Conservation (phyloP, 2,113 vertebrate species). For the Oxyura jamaicensis region DNA sequence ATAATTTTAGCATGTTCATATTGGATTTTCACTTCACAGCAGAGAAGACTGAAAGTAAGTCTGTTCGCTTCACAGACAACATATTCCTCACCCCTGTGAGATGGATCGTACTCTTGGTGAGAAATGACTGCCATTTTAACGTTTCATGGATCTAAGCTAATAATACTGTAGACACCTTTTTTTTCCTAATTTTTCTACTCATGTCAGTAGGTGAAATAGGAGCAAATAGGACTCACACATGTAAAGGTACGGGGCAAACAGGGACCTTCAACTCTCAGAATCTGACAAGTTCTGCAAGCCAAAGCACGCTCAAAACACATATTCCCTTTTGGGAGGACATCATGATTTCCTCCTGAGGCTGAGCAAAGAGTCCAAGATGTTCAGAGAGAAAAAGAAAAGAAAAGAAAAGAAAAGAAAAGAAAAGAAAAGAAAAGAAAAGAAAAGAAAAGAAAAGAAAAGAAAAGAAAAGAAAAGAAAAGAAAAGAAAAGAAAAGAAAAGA, state of each 20-base stretch:
- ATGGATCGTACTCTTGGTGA: not conserved
- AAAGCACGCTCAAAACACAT: not conserved
- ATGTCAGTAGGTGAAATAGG: not conserved
- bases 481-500: not conserved
- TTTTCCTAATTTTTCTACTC: not conserved
- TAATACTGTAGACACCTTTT: not conserved
- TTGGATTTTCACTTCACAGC: slow-evolving; percentile 18
- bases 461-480: too few relatives aligned
- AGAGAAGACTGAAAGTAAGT: slow-evolving; percentile 24
- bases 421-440: too few relatives aligned
- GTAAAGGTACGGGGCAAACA: not conserved
- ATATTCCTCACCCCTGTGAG: not conserved
- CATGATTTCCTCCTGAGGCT: not conserved
- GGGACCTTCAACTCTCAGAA: not conserved
- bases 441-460: not conserved
- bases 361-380: not conserved
- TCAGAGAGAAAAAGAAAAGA: not conserved
- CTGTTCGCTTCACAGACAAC: not conserved
- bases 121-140: not conserved
- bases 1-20: slow-evolving; percentile 13
- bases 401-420: too few relatives aligned
- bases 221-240: not conserved
- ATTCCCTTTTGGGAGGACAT: not conserved
- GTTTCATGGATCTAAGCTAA: not conserved
- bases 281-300: not conserved